Conservation (phyloP, 2,797 vertebrate species). For the Phalanger gymnotis region DNA sequence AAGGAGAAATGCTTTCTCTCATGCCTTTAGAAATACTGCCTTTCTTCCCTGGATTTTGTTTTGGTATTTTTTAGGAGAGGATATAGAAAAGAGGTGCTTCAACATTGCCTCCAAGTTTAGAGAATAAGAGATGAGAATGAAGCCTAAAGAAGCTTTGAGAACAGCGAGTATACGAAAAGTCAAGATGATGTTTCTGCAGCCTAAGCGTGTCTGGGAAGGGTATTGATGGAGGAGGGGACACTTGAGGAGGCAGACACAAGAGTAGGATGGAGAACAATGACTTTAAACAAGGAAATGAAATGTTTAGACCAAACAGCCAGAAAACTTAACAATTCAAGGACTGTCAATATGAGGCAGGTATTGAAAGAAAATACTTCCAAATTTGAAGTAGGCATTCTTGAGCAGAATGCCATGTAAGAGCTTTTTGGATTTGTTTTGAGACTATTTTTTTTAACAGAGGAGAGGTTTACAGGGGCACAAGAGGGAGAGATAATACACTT, state of each 20-base stretch:
- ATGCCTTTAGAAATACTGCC: background rate
- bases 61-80: background rate
- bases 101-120: slow-evolving; percentile 17
- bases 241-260: background rate
- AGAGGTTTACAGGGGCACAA: background rate
- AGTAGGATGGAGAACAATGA: background rate
- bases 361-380: slow-evolving; percentile 50
- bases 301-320: background rate
- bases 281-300: slow-evolving; percentile 47
- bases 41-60: background rate
- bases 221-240: background rate
- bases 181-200: background rate
- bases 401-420: background rate
- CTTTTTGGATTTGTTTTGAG: background rate
- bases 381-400: slow-evolving; percentile 14
- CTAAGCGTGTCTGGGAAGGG: background rate
- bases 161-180: background rate
- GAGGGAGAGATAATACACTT: background rate
- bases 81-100: background rate
- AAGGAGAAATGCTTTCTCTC: background rate
- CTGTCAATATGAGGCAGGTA: slow-evolving; percentile 38
- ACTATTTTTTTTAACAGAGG: background rate
- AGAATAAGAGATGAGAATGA: background rate
- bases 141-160: background rate
- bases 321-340: background rate